Conservation (phyloP, 2,888 invertebrate species). For the Eristalis arbustorum region DNA sequence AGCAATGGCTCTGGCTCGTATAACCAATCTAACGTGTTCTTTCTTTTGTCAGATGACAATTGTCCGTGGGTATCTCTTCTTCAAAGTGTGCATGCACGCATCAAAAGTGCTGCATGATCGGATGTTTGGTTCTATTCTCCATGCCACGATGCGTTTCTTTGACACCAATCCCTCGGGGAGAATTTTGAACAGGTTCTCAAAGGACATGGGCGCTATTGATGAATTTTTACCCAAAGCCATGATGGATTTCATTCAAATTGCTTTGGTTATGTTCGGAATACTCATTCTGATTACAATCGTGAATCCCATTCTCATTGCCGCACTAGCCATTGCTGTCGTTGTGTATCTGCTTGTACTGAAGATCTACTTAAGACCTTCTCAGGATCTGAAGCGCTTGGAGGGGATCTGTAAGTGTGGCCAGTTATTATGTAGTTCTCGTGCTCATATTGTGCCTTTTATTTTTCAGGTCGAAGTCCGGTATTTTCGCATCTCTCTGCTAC, state of each 20-base stretch:
- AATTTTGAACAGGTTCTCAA: conserved; percentile 88
- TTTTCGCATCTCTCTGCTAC: conserved; percentile 95
- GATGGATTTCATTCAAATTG: conserved; percentile 82
- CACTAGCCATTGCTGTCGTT: conserved; percentile 84
- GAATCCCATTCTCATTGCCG: conserved; percentile 85
- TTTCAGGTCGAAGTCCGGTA: conserved; percentile 89
- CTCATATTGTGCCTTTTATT: background rate
- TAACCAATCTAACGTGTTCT: background rate
- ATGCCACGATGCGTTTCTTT: conserved; percentile 91
- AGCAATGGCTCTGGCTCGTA: conserved; percentile 32
- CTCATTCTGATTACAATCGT: conserved; percentile 86
- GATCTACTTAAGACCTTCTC: conserved; percentile 87
- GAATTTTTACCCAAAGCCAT: conserved; percentile 82
- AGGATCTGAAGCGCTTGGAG: conserved; percentile 87
- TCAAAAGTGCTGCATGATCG: conserved; percentile 88
- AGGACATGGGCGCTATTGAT: conserved; percentile 86
- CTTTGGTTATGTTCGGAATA: conserved; percentile 86
- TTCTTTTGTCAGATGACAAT: conserved; percentile 79
- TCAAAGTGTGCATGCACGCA: conserved; percentile 87
- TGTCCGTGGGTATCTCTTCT: conserved; percentile 85
- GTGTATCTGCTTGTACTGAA: conserved; percentile 84
- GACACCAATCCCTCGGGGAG: conserved; percentile 90
- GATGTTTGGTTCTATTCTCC: conserved; percentile 91
- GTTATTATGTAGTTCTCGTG: no score
- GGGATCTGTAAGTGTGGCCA: conserved; percentile 83